phyloP scores from a whole-genome alignment of 1,140 invertebrate genomes.

The Leptopilina clavipes region DNA sequence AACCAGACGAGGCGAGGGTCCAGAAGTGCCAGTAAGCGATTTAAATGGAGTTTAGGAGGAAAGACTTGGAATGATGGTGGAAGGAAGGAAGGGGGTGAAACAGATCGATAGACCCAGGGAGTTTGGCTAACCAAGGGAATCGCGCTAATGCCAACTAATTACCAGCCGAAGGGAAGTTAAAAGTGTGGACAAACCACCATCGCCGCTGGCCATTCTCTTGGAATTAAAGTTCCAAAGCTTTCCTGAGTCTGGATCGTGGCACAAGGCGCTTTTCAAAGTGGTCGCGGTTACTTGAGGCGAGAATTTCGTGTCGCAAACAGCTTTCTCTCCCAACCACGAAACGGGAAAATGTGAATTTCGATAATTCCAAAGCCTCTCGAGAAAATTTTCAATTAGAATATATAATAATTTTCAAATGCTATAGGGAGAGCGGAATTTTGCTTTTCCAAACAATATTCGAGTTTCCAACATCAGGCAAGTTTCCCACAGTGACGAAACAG shows the following conservation, averaged over 20 bases:
- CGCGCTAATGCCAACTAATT: slow-evolving; percentile 70
- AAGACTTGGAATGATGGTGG: too few relatives aligned
- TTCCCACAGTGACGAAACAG: slow-evolving; percentile 3
- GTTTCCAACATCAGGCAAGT: background rate
- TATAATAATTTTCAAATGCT: too few relatives aligned
- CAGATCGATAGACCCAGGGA: background rate
- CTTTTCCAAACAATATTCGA: background rate
- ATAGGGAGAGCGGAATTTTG: too few relatives aligned
- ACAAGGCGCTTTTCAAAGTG: slow-evolving; percentile 3
- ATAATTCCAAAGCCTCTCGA: too few relatives aligned
- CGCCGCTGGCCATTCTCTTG: slow-evolving; percentile 48
- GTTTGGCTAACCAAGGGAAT: slow-evolving; percentile 43
- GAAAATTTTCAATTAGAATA: too few relatives aligned
- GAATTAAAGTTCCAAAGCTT: slow-evolving; percentile 33
- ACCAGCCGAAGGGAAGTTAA: slow-evolving; percentile 67
- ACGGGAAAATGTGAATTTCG: too few relatives aligned
- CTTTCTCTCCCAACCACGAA: background rate
- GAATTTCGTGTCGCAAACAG: slow-evolving; percentile 23
- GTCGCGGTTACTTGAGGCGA: slow-evolving; percentile 24
- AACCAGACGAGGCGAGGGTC: slow-evolving; percentile 4
- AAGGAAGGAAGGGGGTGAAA: slow-evolving; percentile 7
- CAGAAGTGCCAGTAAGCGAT: background rate
- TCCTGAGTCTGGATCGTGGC: background rate
- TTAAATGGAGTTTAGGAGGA: background rate
- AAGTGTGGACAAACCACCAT: slow-evolving; percentile 67